Conservation (phyloP, 2,797 vertebrate genomes). For the Rallus crepitans region DNA sequence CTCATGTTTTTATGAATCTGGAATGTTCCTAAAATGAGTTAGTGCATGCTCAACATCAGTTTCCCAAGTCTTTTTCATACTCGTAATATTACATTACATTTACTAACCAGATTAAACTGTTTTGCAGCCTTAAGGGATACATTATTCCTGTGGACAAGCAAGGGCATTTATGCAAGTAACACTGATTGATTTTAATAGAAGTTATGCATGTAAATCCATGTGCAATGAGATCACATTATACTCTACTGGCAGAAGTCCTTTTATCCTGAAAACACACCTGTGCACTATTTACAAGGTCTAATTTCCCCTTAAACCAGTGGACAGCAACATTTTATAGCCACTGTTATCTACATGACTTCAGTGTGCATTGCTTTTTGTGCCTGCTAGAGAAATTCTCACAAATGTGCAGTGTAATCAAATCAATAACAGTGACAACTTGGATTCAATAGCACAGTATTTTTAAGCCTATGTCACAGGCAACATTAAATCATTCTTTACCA, state of each 20-base stretch:
- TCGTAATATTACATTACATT: background rate
- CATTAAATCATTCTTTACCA: background rate
- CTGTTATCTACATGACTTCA: background rate
- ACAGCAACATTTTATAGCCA: background rate
- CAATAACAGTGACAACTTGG: background rate
- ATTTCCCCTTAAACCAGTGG: conserved; percentile 15
- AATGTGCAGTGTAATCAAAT: background rate
- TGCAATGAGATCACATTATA: background rate
- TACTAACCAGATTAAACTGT: conserved; percentile 17
- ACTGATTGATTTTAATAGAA: background rate
- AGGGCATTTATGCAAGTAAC: background rate
- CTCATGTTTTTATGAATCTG: conserved; percentile 24
- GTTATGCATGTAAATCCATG: background rate
- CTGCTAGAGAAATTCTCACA: background rate
- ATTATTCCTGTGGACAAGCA: background rate
- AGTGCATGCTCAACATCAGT: background rate
- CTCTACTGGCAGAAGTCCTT: background rate
- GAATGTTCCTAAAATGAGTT: conserved; percentile 56
- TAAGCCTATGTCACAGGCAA: background rate
- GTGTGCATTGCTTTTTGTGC: background rate
- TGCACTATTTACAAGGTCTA: background rate
- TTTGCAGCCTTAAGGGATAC: conserved; percentile 27
- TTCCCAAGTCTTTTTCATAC: conserved; percentile 1
- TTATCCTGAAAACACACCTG: conserved; percentile 15
- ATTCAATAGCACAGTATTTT: background rate